A percentile compares a stretch with the other conserved stretches of the same genome.
phyloP scores from a whole-genome alignment of 2,888 invertebrate species.

The Diplazon laetatorius region DNA sequence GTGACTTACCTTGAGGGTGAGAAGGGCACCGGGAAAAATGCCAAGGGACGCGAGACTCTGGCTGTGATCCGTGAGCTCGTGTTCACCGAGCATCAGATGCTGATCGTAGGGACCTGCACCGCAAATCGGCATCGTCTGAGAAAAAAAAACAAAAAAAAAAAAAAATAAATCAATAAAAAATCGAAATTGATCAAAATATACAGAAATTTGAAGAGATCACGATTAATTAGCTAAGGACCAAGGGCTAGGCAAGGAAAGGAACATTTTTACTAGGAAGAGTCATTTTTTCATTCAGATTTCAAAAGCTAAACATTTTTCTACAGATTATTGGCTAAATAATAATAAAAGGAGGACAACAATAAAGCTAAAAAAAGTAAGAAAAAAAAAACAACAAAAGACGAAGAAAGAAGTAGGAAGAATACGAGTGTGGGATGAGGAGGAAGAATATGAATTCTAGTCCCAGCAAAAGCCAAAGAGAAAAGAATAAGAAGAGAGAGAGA shows the following conservation, averaged over 20 bases:
- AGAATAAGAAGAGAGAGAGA: no score
- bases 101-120: constrained; percentile 80
- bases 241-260: no score
- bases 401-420: constrained; percentile 13
- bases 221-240: no score
- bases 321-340: constrained; percentile 45
- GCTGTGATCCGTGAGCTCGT: constrained; percentile 78
- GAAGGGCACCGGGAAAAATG: constrained; percentile 77
- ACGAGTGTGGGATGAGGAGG: constrained; percentile 25
- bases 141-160: constrained; percentile 46
- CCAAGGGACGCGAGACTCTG: constrained; percentile 78
- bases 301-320: no score
- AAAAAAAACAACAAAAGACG: constrained; percentile 25
- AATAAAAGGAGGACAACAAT: constrained; percentile 36
- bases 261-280: no score
- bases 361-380: constrained; percentile 29
- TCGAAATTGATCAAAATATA: no score
- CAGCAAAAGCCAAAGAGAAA: no score
- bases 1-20: constrained; percentile 77
- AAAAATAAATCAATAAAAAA: constrained; percentile 5
- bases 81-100: constrained; percentile 78
- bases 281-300: no score
- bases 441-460: constrained; percentile 51
- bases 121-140: constrained; percentile 79
- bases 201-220: no score